Base-by-base conservation (phyloP, 2,113 vertebrate species). In the Hypomesus transpacificus region DNA sequence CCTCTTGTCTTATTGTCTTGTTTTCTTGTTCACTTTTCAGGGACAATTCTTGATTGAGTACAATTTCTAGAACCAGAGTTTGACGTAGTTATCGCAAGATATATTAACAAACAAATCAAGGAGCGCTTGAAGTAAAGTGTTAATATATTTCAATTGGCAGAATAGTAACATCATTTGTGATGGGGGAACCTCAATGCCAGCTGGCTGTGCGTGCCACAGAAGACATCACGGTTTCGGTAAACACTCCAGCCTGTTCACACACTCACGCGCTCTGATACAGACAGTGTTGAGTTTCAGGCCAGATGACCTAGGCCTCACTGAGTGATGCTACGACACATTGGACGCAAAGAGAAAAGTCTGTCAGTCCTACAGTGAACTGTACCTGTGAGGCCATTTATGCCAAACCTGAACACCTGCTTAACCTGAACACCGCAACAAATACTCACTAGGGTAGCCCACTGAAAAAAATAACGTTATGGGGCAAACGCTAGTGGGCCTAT, bases 211-310 rank as follows among this genome's bases (percentile, higher is more conserved):
- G 39, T 46, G 39, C 39, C 39, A 46, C 39, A 46, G 39, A 46
- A 9, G 39, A 46, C 9, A 13, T 46, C 39, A 13, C 13, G 39
- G 59, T 26, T 34, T 18, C 3, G 24, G 58, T 46, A 79, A 69
- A 76, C 69, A 73, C 17, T 51, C 14, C n/a, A 58, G 24, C 39
- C 21, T 51, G 18, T 62, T 67, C 53, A 75, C 52, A 50, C 51
- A 70, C 54, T 52, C 67, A 39, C 56, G 56, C 61, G 18, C 22
- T 21, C 50, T 57, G 65, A 59, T 69, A 74, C 60, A 70, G 3
- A 61, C 53, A 20, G 28, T 68, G 63, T 70, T 64, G 51, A 77
- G 65, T 71, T 71, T 62, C 61, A 57, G 20, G 5, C 60, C 9
- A 24, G 21, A 31, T 62, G 60, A 17, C 13, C 24, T 7, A 6